Percentiles rank a stretch among this genome's conserved stretches.
Evolutionary conservation across 1,140 invertebrate species (phyloP).

Genomic region (Lineus longissimus): DNA sequence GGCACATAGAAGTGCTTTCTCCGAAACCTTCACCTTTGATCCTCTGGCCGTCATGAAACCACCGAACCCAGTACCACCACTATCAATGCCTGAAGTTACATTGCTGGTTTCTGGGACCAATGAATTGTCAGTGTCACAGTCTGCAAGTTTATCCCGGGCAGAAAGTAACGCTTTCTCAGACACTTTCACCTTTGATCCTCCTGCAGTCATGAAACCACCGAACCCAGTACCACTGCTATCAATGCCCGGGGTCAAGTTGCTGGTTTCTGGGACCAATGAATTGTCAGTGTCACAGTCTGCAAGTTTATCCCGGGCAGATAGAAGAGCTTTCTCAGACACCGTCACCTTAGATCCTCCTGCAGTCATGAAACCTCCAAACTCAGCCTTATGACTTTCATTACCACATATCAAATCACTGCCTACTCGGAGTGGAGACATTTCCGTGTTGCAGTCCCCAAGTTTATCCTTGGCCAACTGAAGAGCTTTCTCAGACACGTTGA

Average conservation of each 20-base stretch:
- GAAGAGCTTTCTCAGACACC: slow-evolving; percentile 22
- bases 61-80: neutral
- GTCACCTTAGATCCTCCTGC: slow-evolving; percentile 9
- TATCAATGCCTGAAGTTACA: too few species aligned
- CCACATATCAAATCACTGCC: neutral
- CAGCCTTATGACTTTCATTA: too few species aligned
- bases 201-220: too few species aligned
- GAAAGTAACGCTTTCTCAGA: too few species aligned
- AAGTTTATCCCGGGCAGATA: slow-evolving; percentile 9
- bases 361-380: slow-evolving; percentile 13
- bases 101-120: neutral
- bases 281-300: neutral
- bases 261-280: neutral
- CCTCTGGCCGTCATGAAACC: slow-evolving; percentile 17
- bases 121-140: slow-evolving; percentile 23
- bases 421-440: slow-evolving; percentile 14
- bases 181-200: neutral
- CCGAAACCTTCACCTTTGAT: slow-evolving; percentile 13
- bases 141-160: too few species aligned
- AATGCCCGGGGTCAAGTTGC: neutral
- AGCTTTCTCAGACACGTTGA: neutral
- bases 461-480: too few species aligned
- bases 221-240: too few species aligned
- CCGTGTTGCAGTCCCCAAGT: slow-evolving; percentile 21
- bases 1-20: slow-evolving; percentile 19